Conservation (phyloP, 2,888 invertebrate genomes). For the Thera britannica region DNA sequence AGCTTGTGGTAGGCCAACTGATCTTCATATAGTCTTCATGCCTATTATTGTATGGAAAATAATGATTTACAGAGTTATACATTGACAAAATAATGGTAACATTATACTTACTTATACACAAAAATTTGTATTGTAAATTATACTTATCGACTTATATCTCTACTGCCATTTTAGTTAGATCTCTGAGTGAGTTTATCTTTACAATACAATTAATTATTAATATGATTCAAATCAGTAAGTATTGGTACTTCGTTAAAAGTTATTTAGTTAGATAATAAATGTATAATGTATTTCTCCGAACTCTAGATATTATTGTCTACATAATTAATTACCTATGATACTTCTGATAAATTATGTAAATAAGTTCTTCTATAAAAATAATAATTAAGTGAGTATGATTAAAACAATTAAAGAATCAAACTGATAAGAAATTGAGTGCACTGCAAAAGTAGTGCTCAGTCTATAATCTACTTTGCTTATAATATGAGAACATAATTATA, state of each 20-base stretch:
- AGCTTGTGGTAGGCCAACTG: too few species aligned
- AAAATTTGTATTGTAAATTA: slow-evolving; percentile 20
- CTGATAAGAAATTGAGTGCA: too few species aligned
- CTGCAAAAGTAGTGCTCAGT: too few species aligned
- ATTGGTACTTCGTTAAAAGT: background rate
- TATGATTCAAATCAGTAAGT: slow-evolving; percentile 8
- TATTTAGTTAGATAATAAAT: background rate
- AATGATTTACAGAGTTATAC: background rate
- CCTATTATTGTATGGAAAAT: background rate
- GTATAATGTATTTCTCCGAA: background rate
- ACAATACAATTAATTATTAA: slow-evolving; percentile 12
- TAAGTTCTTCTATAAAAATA: too few species aligned
- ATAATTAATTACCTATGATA: background rate
- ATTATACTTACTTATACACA: background rate
- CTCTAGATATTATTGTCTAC: background rate
- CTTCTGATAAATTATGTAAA: too few species aligned
- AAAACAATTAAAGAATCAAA: too few species aligned
- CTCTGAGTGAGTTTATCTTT: slow-evolving; percentile 19
- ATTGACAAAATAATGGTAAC: background rate
- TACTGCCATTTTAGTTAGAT: slow-evolving; percentile 37
- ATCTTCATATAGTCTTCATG: too few species aligned
- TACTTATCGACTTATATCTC: slow-evolving; percentile 3
- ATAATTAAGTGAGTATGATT: too few species aligned
- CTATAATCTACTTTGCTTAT: too few species aligned
- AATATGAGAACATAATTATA: too few species aligned